phyloP scores from a whole-genome alignment of 2,888 invertebrate genomes.

The Cyclophora albipunctata region DNA sequence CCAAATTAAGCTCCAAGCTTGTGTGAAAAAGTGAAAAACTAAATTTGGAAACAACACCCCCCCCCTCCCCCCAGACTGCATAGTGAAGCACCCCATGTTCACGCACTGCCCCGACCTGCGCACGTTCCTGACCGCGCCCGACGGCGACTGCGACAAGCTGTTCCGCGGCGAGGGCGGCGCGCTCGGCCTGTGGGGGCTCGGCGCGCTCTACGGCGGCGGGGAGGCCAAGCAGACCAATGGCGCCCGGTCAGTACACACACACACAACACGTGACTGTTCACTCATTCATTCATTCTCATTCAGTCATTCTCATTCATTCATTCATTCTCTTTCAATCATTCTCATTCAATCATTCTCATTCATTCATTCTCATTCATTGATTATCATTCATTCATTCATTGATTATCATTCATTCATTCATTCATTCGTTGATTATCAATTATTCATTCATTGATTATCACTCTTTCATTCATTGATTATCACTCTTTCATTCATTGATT shows the following conservation, averaged over 20 bases:
- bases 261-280: neutral
- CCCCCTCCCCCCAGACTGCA: constrained; percentile 38
- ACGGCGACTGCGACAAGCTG: constrained; percentile 59
- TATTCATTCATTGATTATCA: too few relatives aligned
- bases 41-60: neutral
- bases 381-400: too few relatives aligned
- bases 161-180: constrained; percentile 56
- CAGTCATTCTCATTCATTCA: too few relatives aligned
- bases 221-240: constrained; percentile 48
- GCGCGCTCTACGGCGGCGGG: constrained; percentile 38
- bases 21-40: neutral
- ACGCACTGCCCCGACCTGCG: constrained; percentile 62
- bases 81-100: constrained; percentile 62
- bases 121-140: constrained; percentile 54
- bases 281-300: too few relatives aligned
- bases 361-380: too few relatives aligned
- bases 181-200: constrained; percentile 54
- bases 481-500: too few relatives aligned
- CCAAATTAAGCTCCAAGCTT: neutral
- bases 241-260: constrained; percentile 35
- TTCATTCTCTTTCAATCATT: too few relatives aligned
- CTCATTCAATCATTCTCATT: too few relatives aligned
- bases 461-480: too few relatives aligned
- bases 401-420: too few relatives aligned
- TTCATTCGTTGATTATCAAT: too few relatives aligned